phyloP scores from a whole-genome alignment of 2,888 invertebrate genomes.

The Agrotis clavis region DNA sequence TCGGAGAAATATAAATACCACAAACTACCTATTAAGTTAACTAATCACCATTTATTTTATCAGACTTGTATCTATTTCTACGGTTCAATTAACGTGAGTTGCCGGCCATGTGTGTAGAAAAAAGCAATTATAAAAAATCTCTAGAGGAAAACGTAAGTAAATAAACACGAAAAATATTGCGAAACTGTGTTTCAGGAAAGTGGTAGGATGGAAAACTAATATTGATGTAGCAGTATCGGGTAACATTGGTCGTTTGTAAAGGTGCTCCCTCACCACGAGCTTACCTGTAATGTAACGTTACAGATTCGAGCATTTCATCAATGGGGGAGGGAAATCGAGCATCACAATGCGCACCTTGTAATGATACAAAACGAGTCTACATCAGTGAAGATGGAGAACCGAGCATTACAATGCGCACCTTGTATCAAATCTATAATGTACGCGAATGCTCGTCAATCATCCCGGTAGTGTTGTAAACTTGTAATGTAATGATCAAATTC shows the following conservation, averaged over 20 bases:
- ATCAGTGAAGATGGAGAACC: too few species aligned
- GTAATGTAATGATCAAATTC: too few species aligned
- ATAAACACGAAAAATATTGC: conserved; percentile 33
- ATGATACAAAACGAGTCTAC: too few species aligned
- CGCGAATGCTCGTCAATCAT: too few species aligned
- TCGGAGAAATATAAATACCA: neutral
- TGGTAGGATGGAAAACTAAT: conserved; percentile 29
- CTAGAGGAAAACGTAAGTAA: conserved; percentile 39
- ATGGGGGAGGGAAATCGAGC: too few species aligned
- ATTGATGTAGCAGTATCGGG: conserved; percentile 20
- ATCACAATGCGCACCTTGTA: too few species aligned
- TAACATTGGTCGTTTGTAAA: neutral
- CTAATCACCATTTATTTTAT: conserved; percentile 43
- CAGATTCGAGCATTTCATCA: too few species aligned
- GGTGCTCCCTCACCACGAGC: too few species aligned
- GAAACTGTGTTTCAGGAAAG: conserved; percentile 32
- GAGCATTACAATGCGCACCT: too few species aligned
- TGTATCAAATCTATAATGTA: too few species aligned
- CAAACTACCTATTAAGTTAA: conserved; percentile 13
- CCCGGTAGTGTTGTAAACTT: too few species aligned
- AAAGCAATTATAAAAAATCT: conserved; percentile 53
- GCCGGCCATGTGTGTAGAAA: conserved; percentile 15
- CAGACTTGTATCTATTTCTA: conserved; percentile 27
- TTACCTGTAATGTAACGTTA: too few species aligned
- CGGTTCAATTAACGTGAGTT: conserved; percentile 42